Percentiles rank a stretch among this genome's conserved stretches.
These are phyloP conservation scores for Ophioninae sp. DNA, from an alignment of 2,888 invertebrate species.

Conservation along the genomic window DNA sequence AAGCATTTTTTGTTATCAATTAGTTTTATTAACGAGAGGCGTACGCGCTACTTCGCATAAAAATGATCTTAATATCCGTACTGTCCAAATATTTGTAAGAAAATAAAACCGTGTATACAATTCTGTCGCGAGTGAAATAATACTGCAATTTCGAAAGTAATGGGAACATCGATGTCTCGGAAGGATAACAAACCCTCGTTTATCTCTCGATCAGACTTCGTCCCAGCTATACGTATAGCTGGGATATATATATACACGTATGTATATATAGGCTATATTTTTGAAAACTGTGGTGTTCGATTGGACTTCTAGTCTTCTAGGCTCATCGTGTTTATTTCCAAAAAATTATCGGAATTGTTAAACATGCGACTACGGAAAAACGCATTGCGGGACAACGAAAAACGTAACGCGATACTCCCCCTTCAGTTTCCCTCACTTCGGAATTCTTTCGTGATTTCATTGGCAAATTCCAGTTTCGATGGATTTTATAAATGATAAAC, in stretches of 20 bases:
- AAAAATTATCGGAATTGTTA: not conserved
- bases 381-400: not conserved
- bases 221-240: not conserved
- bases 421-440: not conserved
- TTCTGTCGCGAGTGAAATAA: not conserved
- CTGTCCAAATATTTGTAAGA: not conserved
- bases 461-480: not conserved
- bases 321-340: not conserved
- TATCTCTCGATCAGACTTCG: not conserved
- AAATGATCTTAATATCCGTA: not conserved
- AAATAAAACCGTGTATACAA: not conserved
- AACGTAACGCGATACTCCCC: not conserved
- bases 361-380: not conserved
- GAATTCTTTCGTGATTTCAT: slow-evolving; percentile 1
- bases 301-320: not conserved
- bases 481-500: slow-evolving; percentile 20
- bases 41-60: not conserved
- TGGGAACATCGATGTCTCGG: not conserved
- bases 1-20: not conserved
- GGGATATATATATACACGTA: too few species aligned
- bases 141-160: not conserved
- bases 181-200: not conserved
- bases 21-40: not conserved
- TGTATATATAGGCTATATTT: slow-evolving; percentile 1
- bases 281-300: not conserved